phyloP scores from a whole-genome alignment of 2,113 vertebrate genomes.

The Notarius quadriscutis region DNA sequence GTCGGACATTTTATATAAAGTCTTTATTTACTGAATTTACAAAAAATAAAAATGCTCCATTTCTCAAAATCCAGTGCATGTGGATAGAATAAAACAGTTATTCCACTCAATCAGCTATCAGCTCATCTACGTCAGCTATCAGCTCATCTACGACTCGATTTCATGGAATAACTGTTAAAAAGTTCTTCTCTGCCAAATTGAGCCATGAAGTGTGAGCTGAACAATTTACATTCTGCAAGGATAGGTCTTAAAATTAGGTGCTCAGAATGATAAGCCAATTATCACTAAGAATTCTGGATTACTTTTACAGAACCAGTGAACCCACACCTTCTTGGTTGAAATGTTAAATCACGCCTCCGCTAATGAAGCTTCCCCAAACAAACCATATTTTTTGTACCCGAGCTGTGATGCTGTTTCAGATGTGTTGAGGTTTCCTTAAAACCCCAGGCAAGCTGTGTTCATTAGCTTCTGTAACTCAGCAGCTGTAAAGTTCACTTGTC shows the following conservation, averaged over 20 bases:
- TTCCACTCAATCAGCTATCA: too few species aligned
- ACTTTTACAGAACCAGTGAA: not conserved
- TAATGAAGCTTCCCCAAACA: not conserved
- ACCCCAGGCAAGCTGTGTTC: not conserved
- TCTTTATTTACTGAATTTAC: too few species aligned
- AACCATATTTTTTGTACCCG: not conserved
- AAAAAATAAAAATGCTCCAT: too few species aligned
- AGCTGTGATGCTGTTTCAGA: conserved; percentile 30
- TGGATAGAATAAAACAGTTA: too few species aligned
- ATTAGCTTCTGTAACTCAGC: not conserved
- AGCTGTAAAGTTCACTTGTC: conserved; percentile 33
- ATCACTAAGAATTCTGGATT: not conserved
- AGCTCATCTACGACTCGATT: too few species aligned
- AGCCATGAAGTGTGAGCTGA: not conserved
- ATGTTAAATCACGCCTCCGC: not conserved
- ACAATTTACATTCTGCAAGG: too few species aligned
- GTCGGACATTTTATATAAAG: too few species aligned
- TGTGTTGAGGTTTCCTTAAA: conserved; percentile 3
- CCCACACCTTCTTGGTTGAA: not conserved
- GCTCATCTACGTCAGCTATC: too few species aligned
- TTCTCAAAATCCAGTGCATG: too few species aligned
- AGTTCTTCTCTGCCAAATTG: not conserved
- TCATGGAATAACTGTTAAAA: too few species aligned
- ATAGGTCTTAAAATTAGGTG: not conserved
- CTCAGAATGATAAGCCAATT: not conserved